phyloP scores from a whole-genome alignment of 2,888 invertebrate species.

The Yponomeuta sedellus region DNA sequence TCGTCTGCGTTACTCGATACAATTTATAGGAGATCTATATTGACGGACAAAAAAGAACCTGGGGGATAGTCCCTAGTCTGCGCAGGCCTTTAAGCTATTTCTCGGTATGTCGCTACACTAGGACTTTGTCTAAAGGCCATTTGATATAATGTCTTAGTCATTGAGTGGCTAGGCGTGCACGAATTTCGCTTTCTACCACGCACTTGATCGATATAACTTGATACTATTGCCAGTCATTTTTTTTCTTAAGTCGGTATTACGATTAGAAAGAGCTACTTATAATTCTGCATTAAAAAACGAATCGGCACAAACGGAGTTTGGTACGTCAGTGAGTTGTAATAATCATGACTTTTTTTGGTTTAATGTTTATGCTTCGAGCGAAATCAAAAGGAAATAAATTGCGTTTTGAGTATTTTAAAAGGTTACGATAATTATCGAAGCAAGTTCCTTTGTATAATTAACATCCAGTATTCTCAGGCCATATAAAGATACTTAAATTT shows the following conservation, averaged over 20 bases:
- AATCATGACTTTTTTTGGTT: background rate
- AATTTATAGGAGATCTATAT: too few relatives aligned
- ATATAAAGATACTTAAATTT: too few relatives aligned
- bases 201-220: constrained; percentile 9
- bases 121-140: constrained; percentile 1
- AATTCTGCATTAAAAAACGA: background rate
- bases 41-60: too few relatives aligned
- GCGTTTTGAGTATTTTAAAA: background rate
- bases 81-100: background rate
- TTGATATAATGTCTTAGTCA: background rate
- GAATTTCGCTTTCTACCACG: constrained; percentile 13
- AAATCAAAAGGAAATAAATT: background rate
- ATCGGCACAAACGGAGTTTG: background rate
- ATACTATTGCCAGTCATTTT: background rate
- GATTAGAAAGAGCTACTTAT: constrained; percentile 1
- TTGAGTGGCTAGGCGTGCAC: constrained; percentile 5
- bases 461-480: too few relatives aligned
- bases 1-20: too few relatives aligned
- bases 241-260: background rate
- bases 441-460: too few relatives aligned
- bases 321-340: background rate
- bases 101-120: background rate
- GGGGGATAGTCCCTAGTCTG: too few relatives aligned
- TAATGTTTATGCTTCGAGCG: background rate
- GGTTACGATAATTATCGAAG: background rate